Percentiles rank a stretch among this genome's conserved stretches.
Conservation (phyloP, 1,140 invertebrate species). For the Drosophila repletoides region DNA sequence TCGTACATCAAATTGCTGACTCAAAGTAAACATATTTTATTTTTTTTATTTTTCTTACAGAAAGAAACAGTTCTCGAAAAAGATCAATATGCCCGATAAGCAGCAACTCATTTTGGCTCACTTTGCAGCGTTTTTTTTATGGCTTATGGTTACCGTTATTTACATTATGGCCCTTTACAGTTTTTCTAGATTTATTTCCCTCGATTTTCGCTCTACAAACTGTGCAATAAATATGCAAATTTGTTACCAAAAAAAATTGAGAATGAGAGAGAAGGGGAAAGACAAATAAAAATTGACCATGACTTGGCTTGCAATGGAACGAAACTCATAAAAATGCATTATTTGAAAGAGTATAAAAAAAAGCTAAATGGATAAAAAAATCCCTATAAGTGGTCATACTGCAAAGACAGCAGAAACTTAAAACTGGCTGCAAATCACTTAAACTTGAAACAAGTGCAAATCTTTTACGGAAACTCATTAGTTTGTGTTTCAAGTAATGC, state of each 20-base stretch:
- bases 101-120: constrained; percentile 40
- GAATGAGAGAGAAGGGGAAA: not conserved
- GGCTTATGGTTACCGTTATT: constrained; percentile 48
- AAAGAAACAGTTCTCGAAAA: not conserved
- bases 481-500: constrained; percentile 23
- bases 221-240: constrained; percentile 79
- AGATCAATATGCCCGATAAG: constrained; percentile 71
- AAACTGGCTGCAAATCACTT: constrained; percentile 61
- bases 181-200: constrained; percentile 61
- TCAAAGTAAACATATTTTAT: constrained; percentile 63
- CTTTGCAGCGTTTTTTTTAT: constrained; percentile 35
- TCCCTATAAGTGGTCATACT: constrained; percentile 4
- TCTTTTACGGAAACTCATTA: constrained; percentile 67
- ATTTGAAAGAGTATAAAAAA: constrained; percentile 21
- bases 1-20: constrained; percentile 58
- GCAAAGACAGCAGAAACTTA: constrained; percentile 8
- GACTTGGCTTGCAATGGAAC: not conserved
- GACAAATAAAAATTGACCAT: constrained; percentile 36
- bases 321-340: constrained; percentile 63
- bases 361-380: not conserved
- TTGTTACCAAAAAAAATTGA: constrained; percentile 28
- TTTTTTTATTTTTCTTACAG: constrained; percentile 24
- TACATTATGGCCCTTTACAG: constrained; percentile 47
- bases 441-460: constrained; percentile 50
- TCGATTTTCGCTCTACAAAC: constrained; percentile 51